Evolutionary conservation across 2,797 vertebrate species (phyloP), one percentile per base, ranked within the genome.

Genomic region (Sternarchorhynchus goeldii): DNA sequence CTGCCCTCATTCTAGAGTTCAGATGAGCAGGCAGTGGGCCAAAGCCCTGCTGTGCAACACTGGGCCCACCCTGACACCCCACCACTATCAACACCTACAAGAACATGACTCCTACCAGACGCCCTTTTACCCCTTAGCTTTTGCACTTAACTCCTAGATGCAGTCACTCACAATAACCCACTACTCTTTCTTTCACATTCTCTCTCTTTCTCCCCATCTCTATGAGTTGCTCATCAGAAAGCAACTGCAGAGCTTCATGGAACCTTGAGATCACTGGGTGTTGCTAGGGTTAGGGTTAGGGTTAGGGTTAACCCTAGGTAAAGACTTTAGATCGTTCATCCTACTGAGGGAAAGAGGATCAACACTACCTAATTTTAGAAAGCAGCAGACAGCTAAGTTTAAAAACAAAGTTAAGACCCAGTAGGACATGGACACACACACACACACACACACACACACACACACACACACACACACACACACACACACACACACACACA

Each of bases 161-260:
- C 88, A 70, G 88, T 91, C 89, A 90, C 89, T 90, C 87, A 93
- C 89, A 90, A 92, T 93, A 93, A 93, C 92, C 91, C 90, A 83
- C 84, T 70, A 65, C 72, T 29, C 50, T 72, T 36, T 58, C 32
- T 90, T 82, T 90, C 87, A 89, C 83, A 85, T 79, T 71, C 68
- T 87, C 81, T 85, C 82, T 83, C 83, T 41, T 10, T 41, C 39
- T 50, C 45, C 70, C 76, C 68, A 60, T 67, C n/a, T 34, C 17
- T 57, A 59, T 70, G 45, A 60, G 14, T 29, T 8, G 55, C 73
- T 81, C 66, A 57, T 73, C 73, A 32, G 45, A 2, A 1, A 82
- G 82, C 77, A 87, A 85, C 90, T 89, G 79, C 83, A 80, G 81
- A 85, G 84, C 88, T 88, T 87, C 31, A 80, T 88, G 88, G 88